These are phyloP conservation scores for Samia ricini DNA, from an alignment of 1,140 invertebrate species.

Conservation along the genomic window DNA sequence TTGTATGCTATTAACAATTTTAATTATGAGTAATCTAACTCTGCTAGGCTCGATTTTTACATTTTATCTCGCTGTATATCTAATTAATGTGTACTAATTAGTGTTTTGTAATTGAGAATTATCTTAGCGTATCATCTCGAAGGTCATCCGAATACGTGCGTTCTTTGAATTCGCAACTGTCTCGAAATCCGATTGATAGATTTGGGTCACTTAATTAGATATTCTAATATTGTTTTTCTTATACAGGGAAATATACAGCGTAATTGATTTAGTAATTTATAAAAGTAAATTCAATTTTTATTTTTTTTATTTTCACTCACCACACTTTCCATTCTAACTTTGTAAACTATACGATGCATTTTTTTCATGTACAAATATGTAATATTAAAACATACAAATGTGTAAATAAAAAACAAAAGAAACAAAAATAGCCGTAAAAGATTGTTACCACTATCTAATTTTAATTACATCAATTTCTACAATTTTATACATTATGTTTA, in stretches of 20 bases:
- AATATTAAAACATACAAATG: too few relatives aligned
- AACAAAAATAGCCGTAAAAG: too few relatives aligned
- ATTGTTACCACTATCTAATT: too few relatives aligned
- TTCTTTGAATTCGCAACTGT: constrained; percentile 16
- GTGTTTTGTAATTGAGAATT: constrained; percentile 2
- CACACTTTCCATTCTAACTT: too few relatives aligned
- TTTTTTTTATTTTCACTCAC: too few relatives aligned
- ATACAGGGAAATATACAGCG: background rate
- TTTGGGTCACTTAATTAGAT: constrained; percentile 15
- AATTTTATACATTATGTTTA: too few relatives aligned
- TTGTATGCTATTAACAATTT: background rate
- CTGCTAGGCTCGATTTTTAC: background rate
- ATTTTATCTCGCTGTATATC: background rate
- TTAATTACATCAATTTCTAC: too few relatives aligned
- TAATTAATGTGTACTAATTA: background rate
- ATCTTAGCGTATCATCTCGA: constrained; percentile 21
- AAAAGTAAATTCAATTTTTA: too few relatives aligned
- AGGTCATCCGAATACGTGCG: constrained; percentile 13
- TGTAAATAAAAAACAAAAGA: too few relatives aligned
- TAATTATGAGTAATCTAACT: background rate
- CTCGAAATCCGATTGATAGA: constrained; percentile 21
- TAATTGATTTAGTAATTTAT: too few relatives aligned
- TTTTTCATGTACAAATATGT: too few relatives aligned
- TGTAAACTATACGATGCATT: too few relatives aligned
- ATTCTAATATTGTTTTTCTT: background rate